phyloP scores from a whole-genome alignment of 2,888 invertebrate species.

The Platerodrilus igneus region DNA sequence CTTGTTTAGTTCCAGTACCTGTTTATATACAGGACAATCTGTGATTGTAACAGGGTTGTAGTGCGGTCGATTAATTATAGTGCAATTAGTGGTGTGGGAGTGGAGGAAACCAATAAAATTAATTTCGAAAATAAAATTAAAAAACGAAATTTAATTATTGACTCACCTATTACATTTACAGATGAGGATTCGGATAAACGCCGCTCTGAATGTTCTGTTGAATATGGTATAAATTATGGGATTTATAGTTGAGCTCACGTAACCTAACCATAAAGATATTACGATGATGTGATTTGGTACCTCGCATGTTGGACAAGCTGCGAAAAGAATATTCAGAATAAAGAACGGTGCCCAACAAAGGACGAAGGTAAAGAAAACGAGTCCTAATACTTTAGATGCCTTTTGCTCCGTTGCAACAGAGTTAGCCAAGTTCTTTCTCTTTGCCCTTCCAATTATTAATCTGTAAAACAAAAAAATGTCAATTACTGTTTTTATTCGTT shows the following conservation, averaged over 20 bases:
- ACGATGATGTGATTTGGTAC: slow-evolving; percentile 73
- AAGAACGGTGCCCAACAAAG: slow-evolving; percentile 93
- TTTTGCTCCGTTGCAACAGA: slow-evolving; percentile 91
- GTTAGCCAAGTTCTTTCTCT: slow-evolving; percentile 67
- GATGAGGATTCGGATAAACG: slow-evolving; percentile 70
- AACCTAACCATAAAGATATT: slow-evolving; percentile 87
- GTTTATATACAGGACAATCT: no score
- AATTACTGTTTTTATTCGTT: no score
- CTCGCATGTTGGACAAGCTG: slow-evolving; percentile 74
- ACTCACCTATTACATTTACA: slow-evolving; percentile 71
- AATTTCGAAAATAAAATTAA: no score
- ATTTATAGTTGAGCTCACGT: slow-evolving; percentile 88
- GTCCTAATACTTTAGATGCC: slow-evolving; percentile 86
- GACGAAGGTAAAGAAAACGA: slow-evolving; percentile 90
- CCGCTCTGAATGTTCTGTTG: slow-evolving; percentile 82
- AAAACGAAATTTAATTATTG: no score
- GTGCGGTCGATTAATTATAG: no score
- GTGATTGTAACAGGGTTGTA: no score
- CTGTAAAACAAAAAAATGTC: slow-evolving; percentile 50
- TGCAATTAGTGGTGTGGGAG: no score
- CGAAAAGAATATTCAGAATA: slow-evolving; percentile 79
- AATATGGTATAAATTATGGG: slow-evolving; percentile 92
- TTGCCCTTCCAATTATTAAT: slow-evolving; percentile 65
- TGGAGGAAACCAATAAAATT: no score
- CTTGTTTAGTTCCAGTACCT: no score